These are phyloP conservation scores for Xyrauchen texanus DNA, from an alignment of 2,113 vertebrate species.

Conservation along the genomic window DNA sequence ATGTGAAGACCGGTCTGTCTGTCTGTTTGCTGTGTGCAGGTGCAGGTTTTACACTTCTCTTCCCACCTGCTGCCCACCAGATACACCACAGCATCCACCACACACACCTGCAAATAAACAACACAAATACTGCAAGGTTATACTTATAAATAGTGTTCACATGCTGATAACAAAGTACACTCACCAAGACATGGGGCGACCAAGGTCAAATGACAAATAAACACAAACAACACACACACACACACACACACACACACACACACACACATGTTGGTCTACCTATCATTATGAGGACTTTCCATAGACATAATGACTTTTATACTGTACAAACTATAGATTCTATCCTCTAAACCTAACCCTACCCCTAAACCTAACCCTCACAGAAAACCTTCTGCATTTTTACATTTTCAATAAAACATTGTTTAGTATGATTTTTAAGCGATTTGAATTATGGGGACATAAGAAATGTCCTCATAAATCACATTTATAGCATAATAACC, in stretches of 20 bases:
- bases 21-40: slow-evolving; percentile 79
- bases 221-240: neutral
- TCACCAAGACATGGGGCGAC: neutral
- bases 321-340: too few relatives aligned
- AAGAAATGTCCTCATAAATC: too few relatives aligned
- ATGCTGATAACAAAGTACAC: slow-evolving; percentile 9
- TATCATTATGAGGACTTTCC: too few relatives aligned
- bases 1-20: slow-evolving; percentile 77
- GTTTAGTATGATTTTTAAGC: too few relatives aligned
- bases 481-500: too few relatives aligned
- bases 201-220: neutral
- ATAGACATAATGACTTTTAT: too few relatives aligned
- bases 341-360: too few relatives aligned
- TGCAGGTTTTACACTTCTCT: slow-evolving; percentile 82
- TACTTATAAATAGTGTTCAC: slow-evolving; percentile 28
- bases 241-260: neutral
- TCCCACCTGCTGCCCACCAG: slow-evolving; percentile 83
- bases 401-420: too few relatives aligned
- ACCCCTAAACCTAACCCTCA: too few relatives aligned
- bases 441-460: too few relatives aligned
- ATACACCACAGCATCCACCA: slow-evolving; percentile 80
- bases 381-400: too few relatives aligned
- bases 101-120: slow-evolving; percentile 89
- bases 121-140: slow-evolving; percentile 70
- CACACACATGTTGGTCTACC: neutral